Evolutionary conservation across 2,797 vertebrate species (phyloP).

Genomic region (Simalia tracyae): DNA sequence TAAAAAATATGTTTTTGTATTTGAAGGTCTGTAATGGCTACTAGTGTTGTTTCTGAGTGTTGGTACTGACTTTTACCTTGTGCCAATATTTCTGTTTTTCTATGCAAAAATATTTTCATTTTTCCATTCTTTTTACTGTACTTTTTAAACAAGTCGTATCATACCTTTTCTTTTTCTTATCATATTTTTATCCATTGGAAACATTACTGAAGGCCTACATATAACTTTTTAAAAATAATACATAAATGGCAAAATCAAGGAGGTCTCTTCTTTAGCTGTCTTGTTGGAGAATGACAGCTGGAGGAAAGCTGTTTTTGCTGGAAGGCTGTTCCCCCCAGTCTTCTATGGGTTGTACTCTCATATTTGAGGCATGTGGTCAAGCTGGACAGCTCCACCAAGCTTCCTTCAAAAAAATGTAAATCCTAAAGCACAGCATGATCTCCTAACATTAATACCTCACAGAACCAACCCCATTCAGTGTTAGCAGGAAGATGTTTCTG

Average conservation of each 20-base stretch:
- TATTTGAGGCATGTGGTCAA: not conserved
- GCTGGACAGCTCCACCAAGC: not conserved
- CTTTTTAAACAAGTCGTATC: not conserved
- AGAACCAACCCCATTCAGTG: not conserved
- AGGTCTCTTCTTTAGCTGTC: not conserved
- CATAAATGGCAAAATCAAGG: not conserved
- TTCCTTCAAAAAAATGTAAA: not conserved
- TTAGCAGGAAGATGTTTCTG: not conserved
- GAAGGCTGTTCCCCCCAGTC: not conserved
- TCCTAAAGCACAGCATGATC: not conserved
- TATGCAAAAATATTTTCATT: not conserved
- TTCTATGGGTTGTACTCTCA: not conserved
- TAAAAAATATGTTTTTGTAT: not conserved
- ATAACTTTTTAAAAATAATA: not conserved
- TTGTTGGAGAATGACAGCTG: not conserved
- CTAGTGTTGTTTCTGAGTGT: not conserved
- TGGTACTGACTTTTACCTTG: not conserved
- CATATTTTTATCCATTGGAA: not conserved
- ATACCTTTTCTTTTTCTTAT: not conserved
- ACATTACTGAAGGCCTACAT: not conserved
- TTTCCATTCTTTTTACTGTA: not conserved
- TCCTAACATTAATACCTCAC: not conserved
- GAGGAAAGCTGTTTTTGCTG: not conserved
- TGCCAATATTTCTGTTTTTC: not conserved
- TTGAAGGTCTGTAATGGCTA: not conserved